These are phyloP conservation scores for Bedellia somnulentella DNA, from an alignment of 2,888 invertebrate species.

Conservation along the genomic window DNA sequence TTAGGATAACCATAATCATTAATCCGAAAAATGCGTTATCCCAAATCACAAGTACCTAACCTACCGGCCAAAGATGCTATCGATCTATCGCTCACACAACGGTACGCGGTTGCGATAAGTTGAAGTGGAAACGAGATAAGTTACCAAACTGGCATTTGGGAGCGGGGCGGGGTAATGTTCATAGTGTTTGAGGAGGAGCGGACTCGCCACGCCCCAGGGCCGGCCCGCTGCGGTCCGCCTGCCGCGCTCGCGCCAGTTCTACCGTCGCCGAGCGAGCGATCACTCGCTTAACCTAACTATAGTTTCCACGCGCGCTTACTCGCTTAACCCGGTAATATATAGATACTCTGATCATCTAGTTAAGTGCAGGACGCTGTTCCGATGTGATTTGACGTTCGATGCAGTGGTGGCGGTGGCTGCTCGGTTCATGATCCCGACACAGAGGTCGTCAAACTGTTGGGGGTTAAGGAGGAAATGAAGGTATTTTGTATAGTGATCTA, in stretches of 20 bases:
- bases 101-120: background rate
- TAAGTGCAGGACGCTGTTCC: constrained; percentile 6
- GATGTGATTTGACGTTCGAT: constrained; percentile 4
- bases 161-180: background rate
- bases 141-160: too few relatives aligned
- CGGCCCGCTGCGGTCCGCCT: constrained; percentile 4
- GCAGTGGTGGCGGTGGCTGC: constrained; percentile 7
- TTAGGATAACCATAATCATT: background rate
- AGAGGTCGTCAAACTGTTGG: constrained; percentile 30
- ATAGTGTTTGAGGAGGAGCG: background rate
- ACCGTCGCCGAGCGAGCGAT: constrained; percentile 2
- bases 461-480: constrained; percentile 46
- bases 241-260: constrained; percentile 1
- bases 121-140: background rate
- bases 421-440: constrained; percentile 5
- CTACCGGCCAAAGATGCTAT: background rate
- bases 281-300: constrained; percentile 3
- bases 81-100: background rate
- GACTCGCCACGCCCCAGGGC: background rate
- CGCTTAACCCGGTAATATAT: too few relatives aligned
- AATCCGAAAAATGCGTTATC: too few relatives aligned
- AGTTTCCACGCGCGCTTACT: too few relatives aligned
- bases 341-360: too few relatives aligned
- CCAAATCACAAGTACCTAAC: too few relatives aligned
- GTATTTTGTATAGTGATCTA: constrained; percentile 13